Percentiles rank a stretch among this genome's conserved stretches.
These are phyloP conservation scores for Eupsilia transversa DNA, from an alignment of 2,888 invertebrate genomes.

Conservation along the genomic window DNA sequence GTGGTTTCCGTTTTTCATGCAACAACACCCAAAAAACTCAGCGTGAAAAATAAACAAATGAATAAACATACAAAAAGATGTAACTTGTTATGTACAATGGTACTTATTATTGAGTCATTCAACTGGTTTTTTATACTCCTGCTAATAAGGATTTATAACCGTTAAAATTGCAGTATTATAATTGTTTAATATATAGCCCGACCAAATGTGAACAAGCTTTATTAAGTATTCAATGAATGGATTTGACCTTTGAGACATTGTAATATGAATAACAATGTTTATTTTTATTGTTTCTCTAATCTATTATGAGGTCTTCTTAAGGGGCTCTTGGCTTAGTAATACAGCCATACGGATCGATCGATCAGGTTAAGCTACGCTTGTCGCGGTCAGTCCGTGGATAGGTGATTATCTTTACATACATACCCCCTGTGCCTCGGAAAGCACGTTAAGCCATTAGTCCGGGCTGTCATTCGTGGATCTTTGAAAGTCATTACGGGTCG, in stretches of 20 bases:
- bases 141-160: background rate
- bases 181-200: background rate
- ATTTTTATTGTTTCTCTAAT: background rate
- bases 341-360: no score
- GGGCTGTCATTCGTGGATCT: no score
- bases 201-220: conserved; percentile 4
- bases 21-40: conserved; percentile 4
- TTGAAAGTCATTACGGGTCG: no score
- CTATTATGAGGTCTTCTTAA: background rate
- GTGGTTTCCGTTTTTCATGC: background rate
- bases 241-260: conserved; percentile 1
- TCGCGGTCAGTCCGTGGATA: no score
- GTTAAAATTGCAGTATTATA: background rate
- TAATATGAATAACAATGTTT: background rate
- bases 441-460: no score
- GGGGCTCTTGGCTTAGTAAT: no score
- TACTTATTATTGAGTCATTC: conserved; percentile 25
- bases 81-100: conserved; percentile 23
- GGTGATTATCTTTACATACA: no score
- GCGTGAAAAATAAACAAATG: conserved; percentile 11
- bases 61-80: conserved; percentile 31
- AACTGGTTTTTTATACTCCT: conserved; percentile 15
- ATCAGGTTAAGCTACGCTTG: no score
- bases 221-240: background rate
- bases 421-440: no score